Percentiles rank a stretch among this genome's conserved stretches.
These are phyloP conservation scores for Sarcoramphus papa DNA, from an alignment of 2,797 vertebrate species.

Conservation along the genomic window DNA sequence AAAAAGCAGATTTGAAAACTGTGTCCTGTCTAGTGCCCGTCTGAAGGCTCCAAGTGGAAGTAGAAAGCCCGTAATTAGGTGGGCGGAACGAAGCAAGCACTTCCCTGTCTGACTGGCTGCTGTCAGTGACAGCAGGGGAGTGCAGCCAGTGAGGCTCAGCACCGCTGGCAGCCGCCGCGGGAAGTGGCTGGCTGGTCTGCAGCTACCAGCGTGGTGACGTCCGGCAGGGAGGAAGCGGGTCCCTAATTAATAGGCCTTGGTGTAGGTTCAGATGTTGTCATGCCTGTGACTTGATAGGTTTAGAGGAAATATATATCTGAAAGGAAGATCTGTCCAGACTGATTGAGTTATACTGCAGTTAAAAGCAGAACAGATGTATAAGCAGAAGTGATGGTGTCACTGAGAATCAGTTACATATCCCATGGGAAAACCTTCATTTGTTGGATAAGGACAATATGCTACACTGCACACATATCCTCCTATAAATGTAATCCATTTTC, in stretches of 20 bases:
- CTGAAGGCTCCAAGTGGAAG: background rate
- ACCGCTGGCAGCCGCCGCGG: fast-evolving
- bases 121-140: background rate
- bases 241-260: slow-evolving; percentile 60
- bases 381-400: slow-evolving; percentile 63
- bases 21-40: too few relatives aligned
- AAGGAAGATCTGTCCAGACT: slow-evolving; percentile 63
- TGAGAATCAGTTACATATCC: slow-evolving; percentile 71
- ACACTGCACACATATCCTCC: slow-evolving; percentile 30
- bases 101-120: background rate
- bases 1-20: background rate
- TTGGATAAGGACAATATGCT: slow-evolving; percentile 77
- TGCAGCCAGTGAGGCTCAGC: background rate
- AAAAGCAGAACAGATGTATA: slow-evolving; percentile 76
- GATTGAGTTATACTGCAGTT: slow-evolving; percentile 64
- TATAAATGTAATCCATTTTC: slow-evolving; percentile 48
- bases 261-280: slow-evolving; percentile 50
- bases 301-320: slow-evolving; percentile 57
- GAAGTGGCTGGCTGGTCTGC: background rate
- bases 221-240: background rate
- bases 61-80: background rate
- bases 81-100: background rate
- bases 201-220: background rate
- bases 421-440: slow-evolving; percentile 76
- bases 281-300: slow-evolving; percentile 59